Evolutionary conservation across 35 echinoderm and acorn worm species (phyloP), one percentile per base, ranked within the genome.

Genomic region (Lytechinus pictus): DNA sequence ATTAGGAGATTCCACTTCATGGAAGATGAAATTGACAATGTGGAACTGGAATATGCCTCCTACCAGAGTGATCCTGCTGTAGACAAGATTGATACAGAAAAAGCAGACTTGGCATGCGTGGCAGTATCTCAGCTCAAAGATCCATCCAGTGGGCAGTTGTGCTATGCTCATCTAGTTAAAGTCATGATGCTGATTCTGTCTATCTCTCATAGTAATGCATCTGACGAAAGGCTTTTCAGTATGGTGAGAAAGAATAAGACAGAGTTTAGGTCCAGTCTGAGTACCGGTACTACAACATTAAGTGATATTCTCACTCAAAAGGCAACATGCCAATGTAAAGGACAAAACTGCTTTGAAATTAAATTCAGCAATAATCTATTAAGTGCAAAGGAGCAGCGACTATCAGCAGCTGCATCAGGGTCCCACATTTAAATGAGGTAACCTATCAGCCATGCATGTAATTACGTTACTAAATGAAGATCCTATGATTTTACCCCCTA

Each of bases 1-100:
- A 94, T 95, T 0, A 95, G 95, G 52, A 92, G 91, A 19, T 97
- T 97, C 91, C 92, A 97, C 28, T 95, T 94, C 96, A 94, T 97
- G 94, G 89, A 97, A 55, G 94, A 96, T 16, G 16, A 93, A 54
- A 24, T 96, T 27, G 97, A 97, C 89, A 44, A 92, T n/a, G 60
- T 96, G 52, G 95, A 97, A 71, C 10, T 97, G 29, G 89, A 97
- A 92, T 97, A 95, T 94, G 90, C 95, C 60, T 21, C 95, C 44
- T 96, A 92, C 91, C 94, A 96, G 91, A 79, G 95, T 92, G 95
- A 96, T 86, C 60, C 60, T 16, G 60, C 60, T 66, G 60, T 66
- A 16, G 60, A 66, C 60, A 66, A 66, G 60, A 66, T 66, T 66
- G 60, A 66, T 66, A 16, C 60, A 16, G 60, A 19, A 88, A 94